Evolutionary conservation across 1,140 invertebrate species (phyloP), one percentile per base, ranked within the genome.

Genomic region (Varroa destructor): DNA sequence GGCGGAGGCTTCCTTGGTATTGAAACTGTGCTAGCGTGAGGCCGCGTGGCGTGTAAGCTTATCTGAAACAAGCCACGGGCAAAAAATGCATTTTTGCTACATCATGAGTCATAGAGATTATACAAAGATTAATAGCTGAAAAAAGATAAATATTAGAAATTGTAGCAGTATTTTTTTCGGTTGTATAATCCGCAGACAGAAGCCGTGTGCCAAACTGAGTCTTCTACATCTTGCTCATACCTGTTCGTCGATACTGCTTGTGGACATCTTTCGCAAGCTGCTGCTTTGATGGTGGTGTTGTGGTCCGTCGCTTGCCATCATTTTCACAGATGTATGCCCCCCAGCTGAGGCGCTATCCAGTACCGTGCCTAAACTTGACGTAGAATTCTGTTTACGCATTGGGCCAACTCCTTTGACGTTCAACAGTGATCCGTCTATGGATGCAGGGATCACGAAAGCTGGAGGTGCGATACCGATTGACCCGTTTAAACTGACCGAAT

Each of bases 191-290:
- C n/a, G 10, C 55, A 56, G 55, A 56, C 55, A n/a, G 55, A n/a
- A n/a, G 10, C n/a, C n/a, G n/a, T 12, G 10, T n/a, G 10, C 55
- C 10, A 12, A n/a, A 56, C 10, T n/a, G 55, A n/a, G n/a, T n/a
- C 55, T n/a, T 25, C 25, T 25, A 25, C 25, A 37, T 58, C 12
- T 58, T 12, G 6, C 25, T 67, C 61, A 43, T 37, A 67, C 61
- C 61, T 67, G 61, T 40, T 67, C 61, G 40, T 67, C 61, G 36
- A 67, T 67, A 37, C 61, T 67, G 61, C 61, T 40, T 40, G 61
- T 67, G 1, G 61, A 67, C 36, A 67, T 40, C 40, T 67, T 67
- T 37, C 61, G 46, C 46, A 51, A 51, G 8, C 8, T 51, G 46
- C 46, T 8, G 46, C 3, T 51, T 8, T 51, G 46, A 51, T 51